Percentiles rank a stretch among this genome's conserved stretches.
Conservation (phyloP, 2,888 invertebrate genomes). For the Scaptomyza flava region DNA sequence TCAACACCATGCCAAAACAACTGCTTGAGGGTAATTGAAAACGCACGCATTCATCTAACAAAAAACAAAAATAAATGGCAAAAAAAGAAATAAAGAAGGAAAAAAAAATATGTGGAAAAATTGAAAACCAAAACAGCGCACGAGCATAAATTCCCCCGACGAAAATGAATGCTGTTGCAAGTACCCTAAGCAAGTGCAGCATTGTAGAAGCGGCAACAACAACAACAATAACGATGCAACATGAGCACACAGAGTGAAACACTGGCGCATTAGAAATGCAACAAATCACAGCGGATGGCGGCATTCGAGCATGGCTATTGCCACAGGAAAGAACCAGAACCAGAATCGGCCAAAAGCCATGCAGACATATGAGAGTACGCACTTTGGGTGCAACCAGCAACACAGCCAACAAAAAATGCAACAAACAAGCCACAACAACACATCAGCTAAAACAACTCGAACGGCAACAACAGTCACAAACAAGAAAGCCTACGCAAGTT, state of each 20-base stretch:
- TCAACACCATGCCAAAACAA: constrained; percentile 25
- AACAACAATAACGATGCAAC: constrained; percentile 38
- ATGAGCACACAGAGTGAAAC: constrained; percentile 64
- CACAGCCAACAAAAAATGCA: constrained; percentile 9
- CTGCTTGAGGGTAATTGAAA: constrained; percentile 71
- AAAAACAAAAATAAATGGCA: not conserved
- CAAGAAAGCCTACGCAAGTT: constrained; percentile 1
- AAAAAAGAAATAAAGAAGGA: constrained; percentile 2
- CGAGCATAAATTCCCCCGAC: constrained; percentile 65
- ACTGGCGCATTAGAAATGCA: constrained; percentile 76
- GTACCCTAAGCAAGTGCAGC: constrained; percentile 50
- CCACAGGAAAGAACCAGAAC: constrained; percentile 64
- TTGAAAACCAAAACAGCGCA: constrained; percentile 58
- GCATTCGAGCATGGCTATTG: constrained; percentile 48
- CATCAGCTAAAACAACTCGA: constrained; percentile 20
- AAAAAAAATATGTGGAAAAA: constrained; percentile 56
- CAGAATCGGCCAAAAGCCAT: constrained; percentile 42
- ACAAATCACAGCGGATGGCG: constrained; percentile 68
- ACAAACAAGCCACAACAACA: constrained; percentile 30
- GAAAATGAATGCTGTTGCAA: constrained; percentile 59
- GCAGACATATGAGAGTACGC: constrained; percentile 66
- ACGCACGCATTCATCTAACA: constrained; percentile 54
- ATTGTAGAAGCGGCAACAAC: too few species aligned
- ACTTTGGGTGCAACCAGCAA: constrained; percentile 73
- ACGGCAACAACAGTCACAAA: constrained; percentile 27